These are phyloP conservation scores for Antrozous pallidus DNA, from an alignment of 2,797 vertebrate genomes.

Conservation along the genomic window DNA sequence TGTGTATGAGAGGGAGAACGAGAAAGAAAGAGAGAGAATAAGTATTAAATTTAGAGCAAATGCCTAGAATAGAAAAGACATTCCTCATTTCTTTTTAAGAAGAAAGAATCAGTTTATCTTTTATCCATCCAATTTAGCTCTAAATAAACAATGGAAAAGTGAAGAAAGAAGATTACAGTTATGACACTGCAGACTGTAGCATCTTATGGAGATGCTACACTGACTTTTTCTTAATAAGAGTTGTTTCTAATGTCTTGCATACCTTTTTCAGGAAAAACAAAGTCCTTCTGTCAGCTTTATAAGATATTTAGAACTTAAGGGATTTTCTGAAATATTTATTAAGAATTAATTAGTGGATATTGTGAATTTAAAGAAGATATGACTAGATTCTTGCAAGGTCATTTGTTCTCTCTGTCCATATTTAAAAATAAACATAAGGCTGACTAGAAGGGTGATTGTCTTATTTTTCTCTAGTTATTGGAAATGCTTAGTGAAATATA, in stretches of 20 bases:
- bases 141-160: not conserved
- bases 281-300: not conserved
- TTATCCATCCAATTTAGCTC: not conserved
- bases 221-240: not conserved
- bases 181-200: not conserved
- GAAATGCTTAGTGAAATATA: slow-evolving; percentile 73
- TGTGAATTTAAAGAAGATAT: slow-evolving; percentile 11
- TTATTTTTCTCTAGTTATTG: slow-evolving; percentile 44
- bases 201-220: not conserved
- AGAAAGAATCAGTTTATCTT: not conserved
- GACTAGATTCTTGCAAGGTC: slow-evolving; percentile 8
- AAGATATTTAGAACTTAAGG: not conserved
- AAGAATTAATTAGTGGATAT: slow-evolving; percentile 5
- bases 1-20: not conserved
- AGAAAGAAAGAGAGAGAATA: not conserved
- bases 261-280: not conserved
- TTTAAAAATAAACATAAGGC: slow-evolving; percentile 68
- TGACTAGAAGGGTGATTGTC: not conserved
- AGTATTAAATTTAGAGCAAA: not conserved
- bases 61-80: not conserved
- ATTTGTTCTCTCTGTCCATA: slow-evolving; percentile 22
- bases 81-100: not conserved
- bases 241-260: not conserved
- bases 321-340: slow-evolving; percentile 26
- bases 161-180: not conserved